Conservation (phyloP, 1,140 invertebrate genomes). For the Lanistes nyassanus region DNA sequence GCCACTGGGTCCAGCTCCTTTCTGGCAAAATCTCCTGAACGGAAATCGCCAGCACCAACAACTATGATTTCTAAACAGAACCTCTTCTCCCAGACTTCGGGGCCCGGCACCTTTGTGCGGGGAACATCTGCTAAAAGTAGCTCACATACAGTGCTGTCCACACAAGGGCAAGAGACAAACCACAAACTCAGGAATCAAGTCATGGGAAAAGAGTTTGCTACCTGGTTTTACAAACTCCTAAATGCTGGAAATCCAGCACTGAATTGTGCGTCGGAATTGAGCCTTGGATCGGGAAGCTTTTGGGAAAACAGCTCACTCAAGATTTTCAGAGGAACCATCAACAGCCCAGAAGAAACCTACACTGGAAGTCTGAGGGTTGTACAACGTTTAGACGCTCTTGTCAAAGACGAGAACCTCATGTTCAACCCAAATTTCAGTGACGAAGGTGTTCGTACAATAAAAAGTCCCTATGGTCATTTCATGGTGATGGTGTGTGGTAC, state of each 20-base stretch:
- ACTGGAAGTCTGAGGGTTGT: constrained; percentile 54
- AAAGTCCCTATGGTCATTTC: constrained; percentile 74
- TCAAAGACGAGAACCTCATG: constrained; percentile 67
- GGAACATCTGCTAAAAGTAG: no score
- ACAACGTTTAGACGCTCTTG: constrained; percentile 60
- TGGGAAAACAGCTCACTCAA: constrained; percentile 69
- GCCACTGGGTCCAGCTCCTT: no score
- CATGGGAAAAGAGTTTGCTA: constrained; percentile 70
- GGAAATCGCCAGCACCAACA: no score
- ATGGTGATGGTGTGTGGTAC: constrained; percentile 73
- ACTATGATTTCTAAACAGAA: no score
- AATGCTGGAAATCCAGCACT: constrained; percentile 64
- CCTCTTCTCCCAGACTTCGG: no score
- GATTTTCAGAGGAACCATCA: constrained; percentile 38
- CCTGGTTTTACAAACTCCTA: constrained; percentile 74
- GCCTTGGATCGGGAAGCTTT: constrained; percentile 69
- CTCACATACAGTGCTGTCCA: no score
- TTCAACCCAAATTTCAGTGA: constrained; percentile 73
- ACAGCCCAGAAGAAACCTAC: constrained; percentile 36
- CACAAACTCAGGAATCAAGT: constrained; percentile 50
- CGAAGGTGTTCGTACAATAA: constrained; percentile 70
- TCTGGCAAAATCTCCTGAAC: no score
- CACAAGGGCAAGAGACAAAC: no score
- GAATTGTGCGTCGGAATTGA: constrained; percentile 58
- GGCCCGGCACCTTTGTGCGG: no score